These are phyloP conservation scores for Taphrorychus bicolor DNA, from an alignment of 2,888 invertebrate genomes.

Conservation along the genomic window DNA sequence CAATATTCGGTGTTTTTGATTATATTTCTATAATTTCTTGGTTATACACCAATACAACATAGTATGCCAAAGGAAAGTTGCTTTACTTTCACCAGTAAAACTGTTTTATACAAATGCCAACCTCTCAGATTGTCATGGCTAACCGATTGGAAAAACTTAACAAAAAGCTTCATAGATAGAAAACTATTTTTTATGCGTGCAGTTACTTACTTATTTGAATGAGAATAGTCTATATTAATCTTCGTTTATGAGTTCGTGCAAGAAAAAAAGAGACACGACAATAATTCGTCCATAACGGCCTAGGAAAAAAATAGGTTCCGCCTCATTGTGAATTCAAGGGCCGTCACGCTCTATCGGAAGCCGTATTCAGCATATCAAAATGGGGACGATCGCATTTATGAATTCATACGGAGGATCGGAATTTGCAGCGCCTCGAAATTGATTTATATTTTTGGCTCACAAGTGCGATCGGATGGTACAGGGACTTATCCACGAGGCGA, in stretches of 20 bases:
- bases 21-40: too few relatives aligned
- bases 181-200: too few relatives aligned
- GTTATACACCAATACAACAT: too few relatives aligned
- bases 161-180: too few relatives aligned
- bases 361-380: constrained; percentile 7
- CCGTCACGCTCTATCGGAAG: neutral
- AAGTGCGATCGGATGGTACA: neutral
- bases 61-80: too few relatives aligned
- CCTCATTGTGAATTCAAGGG: neutral
- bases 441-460: neutral
- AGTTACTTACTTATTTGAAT: too few relatives aligned
- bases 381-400: neutral
- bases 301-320: neutral
- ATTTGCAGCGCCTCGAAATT: neutral
- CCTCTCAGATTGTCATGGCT: too few relatives aligned
- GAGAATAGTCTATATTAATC: neutral
- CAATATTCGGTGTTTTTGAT: too few relatives aligned
- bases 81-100: too few relatives aligned
- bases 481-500: too few relatives aligned
- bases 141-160: too few relatives aligned
- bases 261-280: neutral
- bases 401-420: neutral
- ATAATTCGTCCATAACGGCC: neutral
- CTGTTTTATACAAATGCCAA: too few relatives aligned
- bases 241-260: neutral